Evolutionary conservation across 2,888 invertebrate species (phyloP), one percentile per base, ranked within the genome.

Genomic region (Oscheius myriophilus): DNA sequence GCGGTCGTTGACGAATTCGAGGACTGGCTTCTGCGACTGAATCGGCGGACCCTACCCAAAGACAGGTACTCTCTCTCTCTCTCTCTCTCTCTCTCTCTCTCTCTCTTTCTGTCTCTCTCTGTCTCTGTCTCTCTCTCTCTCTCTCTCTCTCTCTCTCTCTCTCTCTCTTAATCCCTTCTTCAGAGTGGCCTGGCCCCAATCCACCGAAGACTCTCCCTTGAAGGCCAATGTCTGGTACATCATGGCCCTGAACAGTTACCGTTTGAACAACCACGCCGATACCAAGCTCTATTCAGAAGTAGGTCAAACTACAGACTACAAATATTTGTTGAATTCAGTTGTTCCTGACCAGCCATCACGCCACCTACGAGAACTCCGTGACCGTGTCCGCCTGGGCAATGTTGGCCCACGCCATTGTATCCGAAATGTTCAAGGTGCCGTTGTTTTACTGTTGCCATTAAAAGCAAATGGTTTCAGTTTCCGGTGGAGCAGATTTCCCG

Each of bases 371-470:
- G 39, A 65, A 64, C 39, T 49, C 67, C 16, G 54, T 70, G 4
- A 66, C 70, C 26, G 46, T 46, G 1, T 75, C 75, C 18, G 73
- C 69, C 4, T 78, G 78, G 78, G 75, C 68, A n/a, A 74, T 78
- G 43, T 43, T 78, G 46, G 78, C 74, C 12, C 73, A 74, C 53
- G 54, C 69, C 45, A 67, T 59, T 54, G 70, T 73, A 9, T 54
- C 57, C n/a, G 61, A 67, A 3, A 54, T 75, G 55, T 77, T 77
- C 45, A 70, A 70, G 62, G 67, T 72, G 39, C n/a, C 41, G 16
- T 41, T 16, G 7, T 53, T 18, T 18, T 25, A 11, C 26, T 18
- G 23, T 53, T 6, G 21, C 18, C 14, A 53, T 6, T 4, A 7
- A 6, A 4, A 53, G 53, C 6, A 9, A 53, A 4, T 18, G 2